phyloP scores from a whole-genome alignment of 2,888 invertebrate genomes.

The Beris chalybata region DNA sequence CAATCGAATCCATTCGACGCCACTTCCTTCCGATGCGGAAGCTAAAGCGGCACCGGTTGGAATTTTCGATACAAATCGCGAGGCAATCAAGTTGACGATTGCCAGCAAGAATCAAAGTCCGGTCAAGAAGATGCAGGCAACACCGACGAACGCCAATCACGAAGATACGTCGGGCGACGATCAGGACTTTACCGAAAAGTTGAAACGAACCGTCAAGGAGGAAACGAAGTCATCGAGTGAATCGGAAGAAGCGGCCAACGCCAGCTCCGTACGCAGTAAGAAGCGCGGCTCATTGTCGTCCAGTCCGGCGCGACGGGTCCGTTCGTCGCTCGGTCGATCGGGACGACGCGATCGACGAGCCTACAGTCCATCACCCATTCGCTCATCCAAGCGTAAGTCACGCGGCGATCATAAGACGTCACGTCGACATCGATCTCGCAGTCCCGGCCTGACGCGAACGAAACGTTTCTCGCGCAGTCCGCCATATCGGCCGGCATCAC shows the following conservation, averaged over 20 bases:
- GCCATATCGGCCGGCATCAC: slow-evolving; percentile 46
- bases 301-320: slow-evolving; percentile 41
- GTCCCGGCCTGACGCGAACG: not conserved
- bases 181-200: slow-evolving; percentile 46
- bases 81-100: slow-evolving; percentile 53
- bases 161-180: slow-evolving; percentile 42
- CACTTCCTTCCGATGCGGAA: not conserved
- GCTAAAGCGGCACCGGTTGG: not conserved
- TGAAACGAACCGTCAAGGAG: slow-evolving; percentile 48
- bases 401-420: not conserved
- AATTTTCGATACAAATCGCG: slow-evolving; percentile 53
- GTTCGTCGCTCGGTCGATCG: slow-evolving; percentile 42
- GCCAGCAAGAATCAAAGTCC: slow-evolving; percentile 48
- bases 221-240: slow-evolving; percentile 35
- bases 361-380: not conserved
- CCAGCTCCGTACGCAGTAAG: not conserved
- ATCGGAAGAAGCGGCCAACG: not conserved
- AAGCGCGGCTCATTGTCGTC: slow-evolving; percentile 38
- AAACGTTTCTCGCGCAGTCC: slow-evolving; percentile 4
- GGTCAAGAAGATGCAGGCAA: slow-evolving; percentile 36
- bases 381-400: not conserved
- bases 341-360: not conserved
- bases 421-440: not conserved
- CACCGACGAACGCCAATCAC: slow-evolving; percentile 43
- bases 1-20: not conserved